A percentile compares a stretch with the other conserved stretches of the same genome.
These are phyloP conservation scores for Goniozus legneri DNA, from an alignment of 1,140 invertebrate genomes.

Conservation along the genomic window DNA sequence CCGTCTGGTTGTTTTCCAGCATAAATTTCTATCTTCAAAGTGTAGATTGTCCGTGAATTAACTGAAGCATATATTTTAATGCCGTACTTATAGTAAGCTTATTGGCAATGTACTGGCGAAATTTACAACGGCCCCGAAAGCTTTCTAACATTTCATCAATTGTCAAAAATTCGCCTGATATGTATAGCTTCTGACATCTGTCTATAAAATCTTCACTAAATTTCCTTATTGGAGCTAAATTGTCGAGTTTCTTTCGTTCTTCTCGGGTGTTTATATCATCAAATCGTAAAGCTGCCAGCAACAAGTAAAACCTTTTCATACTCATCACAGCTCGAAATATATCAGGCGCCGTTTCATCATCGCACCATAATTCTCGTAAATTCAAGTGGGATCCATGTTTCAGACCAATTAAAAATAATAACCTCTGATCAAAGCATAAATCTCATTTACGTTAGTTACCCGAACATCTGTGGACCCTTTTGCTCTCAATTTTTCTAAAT, in stretches of 20 bases:
- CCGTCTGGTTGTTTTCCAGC: conserved; percentile 37
- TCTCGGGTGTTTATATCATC: conserved; percentile 9
- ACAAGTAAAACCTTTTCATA: conserved; percentile 1
- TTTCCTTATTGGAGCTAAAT: conserved; percentile 13
- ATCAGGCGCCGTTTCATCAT: conserved; percentile 9
- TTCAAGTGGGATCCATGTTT: conserved; percentile 6
- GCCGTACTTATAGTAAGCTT: conserved; percentile 44
- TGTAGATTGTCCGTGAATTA: conserved; percentile 35
- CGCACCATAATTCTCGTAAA: conserved; percentile 10
- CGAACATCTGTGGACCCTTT: neutral
- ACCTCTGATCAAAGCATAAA: conserved; percentile 20
- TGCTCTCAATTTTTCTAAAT: neutral
- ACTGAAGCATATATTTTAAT: conserved; percentile 33
- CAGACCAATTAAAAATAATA: conserved; percentile 18
- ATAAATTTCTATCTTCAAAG: conserved; percentile 37
- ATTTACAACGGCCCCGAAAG: conserved; percentile 42
- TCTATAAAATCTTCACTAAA: conserved; percentile 8
- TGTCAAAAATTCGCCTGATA: conserved; percentile 32
- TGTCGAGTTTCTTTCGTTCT: conserved; percentile 7
- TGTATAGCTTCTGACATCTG: conserved; percentile 39
- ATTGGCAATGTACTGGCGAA: conserved; percentile 40
- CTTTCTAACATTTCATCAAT: conserved; percentile 44
- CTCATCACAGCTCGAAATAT: conserved; percentile 10
- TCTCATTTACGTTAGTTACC: conserved; percentile 8
- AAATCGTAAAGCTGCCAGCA: conserved; percentile 13